Conservation (phyloP, 2,797 vertebrate genomes). For the Danio kyathit region DNA sequence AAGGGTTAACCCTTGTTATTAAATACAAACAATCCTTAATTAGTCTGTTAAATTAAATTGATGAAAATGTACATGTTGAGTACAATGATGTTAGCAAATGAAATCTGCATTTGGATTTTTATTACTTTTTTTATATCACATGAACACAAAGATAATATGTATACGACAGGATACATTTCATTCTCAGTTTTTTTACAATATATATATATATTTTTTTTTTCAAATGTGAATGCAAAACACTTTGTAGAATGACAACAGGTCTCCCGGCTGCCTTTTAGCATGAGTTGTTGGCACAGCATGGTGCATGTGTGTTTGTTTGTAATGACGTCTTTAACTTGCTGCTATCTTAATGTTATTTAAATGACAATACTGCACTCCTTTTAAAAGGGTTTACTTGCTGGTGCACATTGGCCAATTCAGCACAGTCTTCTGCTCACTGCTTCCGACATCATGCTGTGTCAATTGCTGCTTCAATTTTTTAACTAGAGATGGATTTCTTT, state of each 20-base stretch:
- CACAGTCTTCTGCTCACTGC: not conserved
- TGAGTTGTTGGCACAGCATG: not conserved
- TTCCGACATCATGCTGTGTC: constrained; percentile 14
- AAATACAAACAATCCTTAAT: too few relatives aligned
- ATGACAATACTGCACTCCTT: not conserved
- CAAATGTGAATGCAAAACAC: not conserved
- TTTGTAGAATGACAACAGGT: not conserved
- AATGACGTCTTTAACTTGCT: constrained; percentile 10
- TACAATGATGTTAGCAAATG: too few relatives aligned
- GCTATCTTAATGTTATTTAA: constrained; percentile 30
- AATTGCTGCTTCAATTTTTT: not conserved
- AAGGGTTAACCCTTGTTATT: too few relatives aligned
- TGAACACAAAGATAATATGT: not conserved
- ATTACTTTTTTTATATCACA: not conserved
- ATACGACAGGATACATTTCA: not conserved
- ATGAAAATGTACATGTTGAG: too few relatives aligned
- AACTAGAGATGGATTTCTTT: not conserved
- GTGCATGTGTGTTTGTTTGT: constrained; percentile 7
- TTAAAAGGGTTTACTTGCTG: constrained; percentile 13
- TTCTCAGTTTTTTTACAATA: not conserved
- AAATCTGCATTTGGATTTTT: not conserved
- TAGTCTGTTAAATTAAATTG: too few relatives aligned
- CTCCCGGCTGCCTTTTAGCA: not conserved
- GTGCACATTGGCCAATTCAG: not conserved
- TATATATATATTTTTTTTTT: not conserved